Conservation (phyloP, 2,797 vertebrate species). For the Anguilla marmorata region DNA sequence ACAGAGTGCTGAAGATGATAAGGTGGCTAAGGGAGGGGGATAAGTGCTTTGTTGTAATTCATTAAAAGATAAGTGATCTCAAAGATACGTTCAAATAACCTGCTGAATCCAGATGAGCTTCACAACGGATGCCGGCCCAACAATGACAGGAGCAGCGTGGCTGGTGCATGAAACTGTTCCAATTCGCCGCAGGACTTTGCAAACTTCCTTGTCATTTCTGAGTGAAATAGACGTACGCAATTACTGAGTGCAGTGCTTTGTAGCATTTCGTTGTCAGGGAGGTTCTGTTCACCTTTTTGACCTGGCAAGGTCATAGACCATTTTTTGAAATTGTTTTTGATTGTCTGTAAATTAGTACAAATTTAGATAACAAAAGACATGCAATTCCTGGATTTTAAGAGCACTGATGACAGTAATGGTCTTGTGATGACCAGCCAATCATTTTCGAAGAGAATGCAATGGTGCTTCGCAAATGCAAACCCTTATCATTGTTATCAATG, state of each 20-base stretch:
- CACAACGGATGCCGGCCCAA: not conserved
- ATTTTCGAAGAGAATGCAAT: not conserved
- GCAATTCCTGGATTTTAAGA: not conserved
- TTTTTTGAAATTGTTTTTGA: not conserved
- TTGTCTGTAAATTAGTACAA: not conserved
- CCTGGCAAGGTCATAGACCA: no score
- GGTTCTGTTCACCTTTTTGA: no score
- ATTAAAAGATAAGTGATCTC: constrained; percentile 57
- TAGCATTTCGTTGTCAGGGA: not conserved
- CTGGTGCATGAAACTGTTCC: not conserved
- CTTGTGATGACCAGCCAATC: no score
- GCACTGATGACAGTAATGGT: no score
- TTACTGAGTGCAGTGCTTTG: not conserved
- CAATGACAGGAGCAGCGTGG: not conserved
- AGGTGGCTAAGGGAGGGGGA: constrained; percentile 44
- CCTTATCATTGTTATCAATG: not conserved
- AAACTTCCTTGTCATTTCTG: not conserved
- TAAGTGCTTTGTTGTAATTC: constrained; percentile 50
- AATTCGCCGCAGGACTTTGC: not conserved
- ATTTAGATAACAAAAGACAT: not conserved
- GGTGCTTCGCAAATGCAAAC: no score
- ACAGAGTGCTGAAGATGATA: constrained; percentile 35
- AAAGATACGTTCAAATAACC: constrained; percentile 43
- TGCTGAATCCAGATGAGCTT: constrained; percentile 44
- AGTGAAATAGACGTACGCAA: not conserved